Base-by-base conservation (phyloP, 2,888 invertebrate species). In the Dermolepida albohirtum region DNA sequence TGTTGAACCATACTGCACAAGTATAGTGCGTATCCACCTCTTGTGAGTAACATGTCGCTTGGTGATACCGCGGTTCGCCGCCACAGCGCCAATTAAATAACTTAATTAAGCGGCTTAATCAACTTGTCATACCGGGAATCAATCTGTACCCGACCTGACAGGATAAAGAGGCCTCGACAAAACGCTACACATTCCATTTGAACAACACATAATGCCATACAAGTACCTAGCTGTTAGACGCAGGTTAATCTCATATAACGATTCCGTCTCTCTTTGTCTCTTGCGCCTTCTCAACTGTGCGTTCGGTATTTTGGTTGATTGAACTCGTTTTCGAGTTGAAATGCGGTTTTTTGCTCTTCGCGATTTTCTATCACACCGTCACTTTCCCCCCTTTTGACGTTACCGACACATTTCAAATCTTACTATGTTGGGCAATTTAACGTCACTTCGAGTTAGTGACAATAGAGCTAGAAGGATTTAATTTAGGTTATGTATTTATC, bases 101-200 rank as follows among this genome's bases (percentile, higher is more conserved):
- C 85, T 86, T 86, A 85, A 86, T 86, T 86, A 85, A 85, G 83
- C 83, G 83, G 82, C 83, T 85, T 85, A 85, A 85, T 85, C 85
- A 85, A 85, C 83, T 83, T 85, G 85, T 85, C 85, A 84, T 81
- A 83, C 82, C 77, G 82, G 76, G 80, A 81, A 81, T 82, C 80
- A 81, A 80, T 80, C 78, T 76, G 76, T 71, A 75, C 72, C 70
- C 67, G 64, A 70, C 69, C 64, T 72, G 76, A 76, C 76, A 76
- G 74, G 77, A 76, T 78, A 76, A 77, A 75, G 73, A 74, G 73
- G 73, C 71, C 47, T 70, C 75, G 73, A 76, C 75, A 76, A 76
- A 76, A 76, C 72, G 75, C 68, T 72, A 72, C 73, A 74, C 75
- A 75, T 77, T 75, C 74, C 75, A 70, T 70, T 69, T 63, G 73